Evolutionary conservation across 2,113 vertebrate genomes (phyloP), one percentile per base, ranked within the genome.

Genomic region (Tupaia tana): DNA sequence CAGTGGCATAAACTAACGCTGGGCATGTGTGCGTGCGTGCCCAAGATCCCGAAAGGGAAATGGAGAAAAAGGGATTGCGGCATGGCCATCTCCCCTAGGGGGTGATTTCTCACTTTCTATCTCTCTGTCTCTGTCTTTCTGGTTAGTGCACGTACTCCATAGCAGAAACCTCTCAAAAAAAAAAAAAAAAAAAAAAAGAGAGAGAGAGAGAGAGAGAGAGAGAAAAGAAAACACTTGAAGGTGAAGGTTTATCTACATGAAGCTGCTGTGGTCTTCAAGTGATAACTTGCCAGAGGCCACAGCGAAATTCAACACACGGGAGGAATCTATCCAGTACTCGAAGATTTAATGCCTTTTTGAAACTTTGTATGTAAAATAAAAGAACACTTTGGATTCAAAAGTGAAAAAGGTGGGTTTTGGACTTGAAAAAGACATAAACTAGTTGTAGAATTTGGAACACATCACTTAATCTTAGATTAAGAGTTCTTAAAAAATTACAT

Each of bases 281-380:
- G 22, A 2, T 82, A n/a, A 83, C 29, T 70, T 75, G 13, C 12
- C 31, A 82, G 54, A n/a, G 31, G 18, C 25, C 27, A 69, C 7
- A 66, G 20, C 15, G 13, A 75, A 52, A 88, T 69, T 66, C 12
- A 75, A 4, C 10, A 58, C 56, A 24, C 19, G n/a, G 31, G 6
- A 63, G 64, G 14, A 73, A 71, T 58, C 27, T 64, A 59, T 11
- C 11, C 25, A 43, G 2, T 86, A 43, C 52, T 34, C 61, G 29
- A 54, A 61, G 59, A 63, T 63, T n/a, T 24, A 64, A 74, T 31
- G 5, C 4, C 29, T 58, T 64, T 67, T 78, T 61, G 24, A 56
- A 59, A 27, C 52, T 78, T 95, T 85, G 8, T 79, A 82, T 63
- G 10, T 19, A 84, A 88, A 93, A 86, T 16, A 82, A 52, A 89